A percentile compares a stretch with the other conserved stretches of the same genome.
Evolutionary conservation across 2,113 vertebrate species (phyloP).

Genomic region (Hemichromis elongatus): DNA sequence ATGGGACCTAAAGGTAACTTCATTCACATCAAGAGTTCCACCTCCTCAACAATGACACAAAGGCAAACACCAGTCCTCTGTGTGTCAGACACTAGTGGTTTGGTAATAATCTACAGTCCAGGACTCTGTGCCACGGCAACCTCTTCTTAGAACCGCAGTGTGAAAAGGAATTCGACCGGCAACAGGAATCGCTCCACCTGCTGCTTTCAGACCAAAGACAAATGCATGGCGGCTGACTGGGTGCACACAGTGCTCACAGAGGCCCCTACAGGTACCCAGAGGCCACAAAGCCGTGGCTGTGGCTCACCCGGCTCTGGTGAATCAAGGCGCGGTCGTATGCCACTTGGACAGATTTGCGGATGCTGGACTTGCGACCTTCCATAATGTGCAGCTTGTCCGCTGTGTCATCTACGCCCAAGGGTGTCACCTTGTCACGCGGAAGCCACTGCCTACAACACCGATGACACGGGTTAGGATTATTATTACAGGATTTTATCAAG

Average conservation of each 20-base stretch:
- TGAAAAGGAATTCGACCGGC: background rate
- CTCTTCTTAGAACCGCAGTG: slow-evolving; percentile 1
- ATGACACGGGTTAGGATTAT: background rate
- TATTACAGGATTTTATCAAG: background rate
- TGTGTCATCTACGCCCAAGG: slow-evolving; percentile 87
- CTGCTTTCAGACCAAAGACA: slow-evolving; percentile 11
- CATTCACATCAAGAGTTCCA: slow-evolving; percentile 2
- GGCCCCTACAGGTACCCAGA: slow-evolving; percentile 81
- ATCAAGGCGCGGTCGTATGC: slow-evolving; percentile 95
- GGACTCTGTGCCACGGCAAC: background rate
- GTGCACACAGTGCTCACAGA: background rate
- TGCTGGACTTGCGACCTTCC: slow-evolving; percentile 94
- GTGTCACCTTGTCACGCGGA: slow-evolving; percentile 87
- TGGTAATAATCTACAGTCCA: slow-evolving; percentile 9
- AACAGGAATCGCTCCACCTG: background rate
- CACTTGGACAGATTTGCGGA: slow-evolving; percentile 97
- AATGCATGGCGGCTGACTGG: slow-evolving; percentile 12
- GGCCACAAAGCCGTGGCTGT: slow-evolving; percentile 82
- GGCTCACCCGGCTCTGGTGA: slow-evolving; percentile 88
- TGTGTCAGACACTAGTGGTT: slow-evolving; percentile 46
- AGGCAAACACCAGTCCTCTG: slow-evolving; percentile 7
- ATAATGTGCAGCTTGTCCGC: slow-evolving; percentile 95
- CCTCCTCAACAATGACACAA: background rate
- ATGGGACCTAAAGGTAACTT: slow-evolving; percentile 12
- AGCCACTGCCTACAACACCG: slow-evolving; percentile 89